Evolutionary conservation across 2,888 invertebrate genomes (phyloP).

Genomic region (Melanophora roralis): DNA sequence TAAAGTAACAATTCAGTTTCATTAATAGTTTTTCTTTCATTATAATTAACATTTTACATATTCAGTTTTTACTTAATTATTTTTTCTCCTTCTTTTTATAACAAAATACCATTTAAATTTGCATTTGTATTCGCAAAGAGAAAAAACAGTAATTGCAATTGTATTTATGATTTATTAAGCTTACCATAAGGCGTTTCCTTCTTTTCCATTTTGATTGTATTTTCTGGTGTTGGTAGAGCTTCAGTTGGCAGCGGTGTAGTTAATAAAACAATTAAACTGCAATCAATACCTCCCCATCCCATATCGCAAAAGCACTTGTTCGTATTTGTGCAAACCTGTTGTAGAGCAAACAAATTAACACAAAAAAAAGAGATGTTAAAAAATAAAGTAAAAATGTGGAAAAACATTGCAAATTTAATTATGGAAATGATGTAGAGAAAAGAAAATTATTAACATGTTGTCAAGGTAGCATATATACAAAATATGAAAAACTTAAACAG

Average conservation of each 20-base stretch:
- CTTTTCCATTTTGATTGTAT: constrained; percentile 85
- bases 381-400: background rate
- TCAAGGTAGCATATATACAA: background rate
- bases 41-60: background rate
- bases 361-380: no score
- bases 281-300: constrained; percentile 93
- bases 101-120: constrained; percentile 21
- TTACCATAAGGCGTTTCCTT: constrained; percentile 96
- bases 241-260: constrained; percentile 80
- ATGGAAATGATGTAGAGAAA: constrained; percentile 21
- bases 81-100: background rate
- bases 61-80: constrained; percentile 31
- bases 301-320: constrained; percentile 94
- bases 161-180: constrained; percentile 70
- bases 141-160: constrained; percentile 9
- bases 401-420: constrained; percentile 29
- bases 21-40: background rate
- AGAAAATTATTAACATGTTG: constrained; percentile 23
- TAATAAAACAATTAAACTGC: constrained; percentile 86
- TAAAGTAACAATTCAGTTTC: constrained; percentile 4
- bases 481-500: background rate
- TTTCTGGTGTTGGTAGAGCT: constrained; percentile 80
- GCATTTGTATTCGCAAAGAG: background rate
- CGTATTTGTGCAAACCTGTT: constrained; percentile 92
- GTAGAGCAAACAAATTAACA: constrained; percentile 39